Evolutionary conservation across 2,797 vertebrate genomes (phyloP).

Genomic region (Staurois parvus): DNA sequence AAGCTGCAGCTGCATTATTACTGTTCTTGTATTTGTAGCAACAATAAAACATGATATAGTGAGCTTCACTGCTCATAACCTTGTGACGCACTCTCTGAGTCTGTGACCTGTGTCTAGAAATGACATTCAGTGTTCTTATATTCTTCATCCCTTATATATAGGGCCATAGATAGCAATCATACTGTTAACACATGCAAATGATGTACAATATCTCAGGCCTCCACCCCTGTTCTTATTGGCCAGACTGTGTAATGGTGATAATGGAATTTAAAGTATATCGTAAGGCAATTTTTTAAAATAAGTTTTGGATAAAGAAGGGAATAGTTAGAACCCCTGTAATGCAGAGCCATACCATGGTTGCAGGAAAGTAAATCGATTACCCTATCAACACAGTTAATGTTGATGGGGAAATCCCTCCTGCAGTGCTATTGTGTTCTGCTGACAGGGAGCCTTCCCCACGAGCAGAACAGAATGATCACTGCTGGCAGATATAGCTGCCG

Average conservation of each 20-base stretch:
- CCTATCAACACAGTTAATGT: no score
- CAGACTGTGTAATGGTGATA: not conserved
- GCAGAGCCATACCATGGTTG: no score
- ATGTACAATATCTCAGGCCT: not conserved
- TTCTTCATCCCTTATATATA: not conserved
- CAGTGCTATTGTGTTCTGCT: no score
- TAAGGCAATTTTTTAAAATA: no score
- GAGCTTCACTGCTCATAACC: not conserved
- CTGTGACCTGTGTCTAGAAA: not conserved
- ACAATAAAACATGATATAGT: not conserved
- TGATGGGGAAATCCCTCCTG: no score
- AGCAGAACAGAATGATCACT: no score
- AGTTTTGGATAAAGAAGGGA: no score
- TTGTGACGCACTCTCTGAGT: not conserved
- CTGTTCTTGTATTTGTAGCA: conserved; percentile 6
- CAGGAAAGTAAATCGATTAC: no score
- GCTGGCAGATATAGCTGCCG: no score
- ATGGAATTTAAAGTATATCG: no score
- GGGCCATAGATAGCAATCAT: not conserved
- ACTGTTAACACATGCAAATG: not conserved
- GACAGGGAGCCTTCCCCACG: no score
- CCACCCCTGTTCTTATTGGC: not conserved
- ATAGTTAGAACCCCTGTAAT: no score
- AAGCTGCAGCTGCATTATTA: not conserved
- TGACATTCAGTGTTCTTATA: not conserved